Percentiles rank a stretch among this genome's conserved stretches.
These are phyloP conservation scores for Caracal caracal DNA, from an alignment of 2,113 vertebrate species.

Conservation along the genomic window DNA sequence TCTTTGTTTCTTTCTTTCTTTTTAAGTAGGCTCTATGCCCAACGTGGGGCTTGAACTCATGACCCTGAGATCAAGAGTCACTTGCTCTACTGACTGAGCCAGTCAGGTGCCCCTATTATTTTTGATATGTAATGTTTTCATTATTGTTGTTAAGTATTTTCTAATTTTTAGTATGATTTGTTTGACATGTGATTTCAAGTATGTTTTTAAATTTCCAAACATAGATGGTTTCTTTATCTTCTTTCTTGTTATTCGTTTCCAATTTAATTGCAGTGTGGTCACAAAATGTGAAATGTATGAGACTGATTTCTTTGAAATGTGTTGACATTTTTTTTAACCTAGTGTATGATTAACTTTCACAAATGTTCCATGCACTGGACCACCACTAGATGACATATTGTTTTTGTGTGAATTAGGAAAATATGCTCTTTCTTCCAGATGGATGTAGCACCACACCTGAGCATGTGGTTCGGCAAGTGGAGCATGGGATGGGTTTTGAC, in stretches of 20 bases:
- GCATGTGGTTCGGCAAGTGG: neutral
- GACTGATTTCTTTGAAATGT: neutral
- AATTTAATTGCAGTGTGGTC: neutral
- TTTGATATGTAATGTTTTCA: slow-evolving; percentile 1
- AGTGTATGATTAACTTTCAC: neutral
- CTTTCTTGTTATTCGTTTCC: neutral
- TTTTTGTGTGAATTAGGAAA: neutral
- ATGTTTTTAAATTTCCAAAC: slow-evolving; percentile 19
- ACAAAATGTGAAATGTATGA: neutral
- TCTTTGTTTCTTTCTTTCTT: neutral
- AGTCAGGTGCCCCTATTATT: neutral
- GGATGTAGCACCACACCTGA: neutral
- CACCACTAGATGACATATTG: neutral
- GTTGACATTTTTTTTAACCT: neutral
- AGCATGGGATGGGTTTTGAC: neutral
- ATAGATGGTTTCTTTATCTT: neutral
- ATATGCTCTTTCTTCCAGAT: neutral
- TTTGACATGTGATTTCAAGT: slow-evolving; percentile 19
- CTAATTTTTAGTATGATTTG: neutral
- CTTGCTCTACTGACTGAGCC: neutral
- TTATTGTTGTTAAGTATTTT: slow-evolving; percentile 18
- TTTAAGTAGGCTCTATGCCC: neutral
- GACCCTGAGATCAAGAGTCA: neutral
- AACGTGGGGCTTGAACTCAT: neutral
- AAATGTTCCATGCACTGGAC: neutral